Evolutionary conservation across 2,113 vertebrate species (phyloP).

Genomic region (Zootoca vivipara): DNA sequence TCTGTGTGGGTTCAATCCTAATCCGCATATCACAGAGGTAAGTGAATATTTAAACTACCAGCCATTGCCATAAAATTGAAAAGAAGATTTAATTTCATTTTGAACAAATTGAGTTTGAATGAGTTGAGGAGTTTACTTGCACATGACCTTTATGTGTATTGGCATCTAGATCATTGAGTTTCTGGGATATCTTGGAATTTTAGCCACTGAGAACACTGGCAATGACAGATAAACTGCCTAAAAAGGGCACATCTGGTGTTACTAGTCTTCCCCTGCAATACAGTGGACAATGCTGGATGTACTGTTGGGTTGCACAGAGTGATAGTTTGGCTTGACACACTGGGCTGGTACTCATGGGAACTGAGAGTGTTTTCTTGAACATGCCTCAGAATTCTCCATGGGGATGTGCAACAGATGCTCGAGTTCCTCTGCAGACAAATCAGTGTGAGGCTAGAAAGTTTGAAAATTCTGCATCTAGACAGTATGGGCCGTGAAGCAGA

Average conservation of each 20-base stretch:
- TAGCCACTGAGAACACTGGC: background rate
- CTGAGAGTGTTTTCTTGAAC: background rate
- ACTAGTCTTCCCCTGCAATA: background rate
- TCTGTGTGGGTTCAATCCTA: conserved; percentile 96
- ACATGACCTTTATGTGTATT: background rate
- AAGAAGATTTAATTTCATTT: background rate
- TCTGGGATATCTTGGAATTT: background rate
- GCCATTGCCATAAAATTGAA: background rate
- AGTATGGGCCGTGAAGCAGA: background rate
- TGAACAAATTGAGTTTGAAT: background rate
- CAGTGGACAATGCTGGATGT: background rate
- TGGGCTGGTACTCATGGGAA: background rate
- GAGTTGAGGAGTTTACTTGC: background rate
- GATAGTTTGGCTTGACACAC: background rate
- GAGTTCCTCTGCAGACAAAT: background rate
- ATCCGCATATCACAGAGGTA: conserved; percentile 86
- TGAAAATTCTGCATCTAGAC: background rate
- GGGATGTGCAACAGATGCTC: background rate
- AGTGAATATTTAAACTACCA: conserved; percentile 65
- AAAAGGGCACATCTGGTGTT: background rate
- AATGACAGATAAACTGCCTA: background rate
- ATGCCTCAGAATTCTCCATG: background rate
- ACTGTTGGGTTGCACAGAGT: background rate
- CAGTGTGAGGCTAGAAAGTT: too few species aligned
- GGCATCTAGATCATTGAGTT: background rate